phyloP scores from a whole-genome alignment of 1,140 invertebrate genomes.

The Penaeus indicus region DNA sequence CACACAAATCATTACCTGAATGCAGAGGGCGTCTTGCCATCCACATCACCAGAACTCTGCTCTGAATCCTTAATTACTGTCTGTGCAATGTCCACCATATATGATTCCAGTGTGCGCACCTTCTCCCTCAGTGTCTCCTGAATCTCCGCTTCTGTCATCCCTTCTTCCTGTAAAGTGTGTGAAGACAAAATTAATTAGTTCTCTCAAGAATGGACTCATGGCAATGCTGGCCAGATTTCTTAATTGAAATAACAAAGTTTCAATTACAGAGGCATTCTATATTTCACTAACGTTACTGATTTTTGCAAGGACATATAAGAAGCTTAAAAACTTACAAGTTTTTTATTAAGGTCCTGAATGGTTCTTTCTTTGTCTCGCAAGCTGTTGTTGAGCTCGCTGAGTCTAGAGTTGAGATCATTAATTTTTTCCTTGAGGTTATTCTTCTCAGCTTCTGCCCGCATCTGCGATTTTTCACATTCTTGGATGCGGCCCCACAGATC shows the following conservation, averaged over 20 bases:
- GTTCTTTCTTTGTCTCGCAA: slow-evolving; percentile 58
- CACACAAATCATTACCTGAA: slow-evolving; percentile 44
- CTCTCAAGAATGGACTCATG: no score
- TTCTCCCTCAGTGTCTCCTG: slow-evolving; percentile 65
- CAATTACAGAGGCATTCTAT: no score
- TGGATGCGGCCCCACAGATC: slow-evolving; percentile 65
- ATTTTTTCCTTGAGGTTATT: slow-evolving; percentile 63
- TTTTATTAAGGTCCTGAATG: slow-evolving; percentile 63
- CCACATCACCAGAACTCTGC: slow-evolving; percentile 49
- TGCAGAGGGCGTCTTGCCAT: slow-evolving; percentile 53
- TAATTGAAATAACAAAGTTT: no score
- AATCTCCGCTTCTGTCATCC: slow-evolving; percentile 64
- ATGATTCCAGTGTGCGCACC: slow-evolving; percentile 64
- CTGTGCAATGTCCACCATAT: slow-evolving; percentile 66
- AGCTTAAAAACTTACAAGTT: slow-evolving; percentile 51
- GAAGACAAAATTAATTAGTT: not conserved
- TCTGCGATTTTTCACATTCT: slow-evolving; percentile 63
- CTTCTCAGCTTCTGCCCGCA: slow-evolving; percentile 63
- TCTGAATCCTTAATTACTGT: slow-evolving; percentile 65
- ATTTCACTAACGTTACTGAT: no score
- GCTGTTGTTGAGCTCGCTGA: slow-evolving; percentile 59
- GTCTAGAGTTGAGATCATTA: slow-evolving; percentile 60
- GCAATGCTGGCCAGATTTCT: no score
- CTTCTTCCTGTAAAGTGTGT: slow-evolving; percentile 57
- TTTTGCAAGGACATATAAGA: not conserved